phyloP scores from a whole-genome alignment of 2,797 vertebrate genomes.

The Pseudomugil gertrudae region DNA sequence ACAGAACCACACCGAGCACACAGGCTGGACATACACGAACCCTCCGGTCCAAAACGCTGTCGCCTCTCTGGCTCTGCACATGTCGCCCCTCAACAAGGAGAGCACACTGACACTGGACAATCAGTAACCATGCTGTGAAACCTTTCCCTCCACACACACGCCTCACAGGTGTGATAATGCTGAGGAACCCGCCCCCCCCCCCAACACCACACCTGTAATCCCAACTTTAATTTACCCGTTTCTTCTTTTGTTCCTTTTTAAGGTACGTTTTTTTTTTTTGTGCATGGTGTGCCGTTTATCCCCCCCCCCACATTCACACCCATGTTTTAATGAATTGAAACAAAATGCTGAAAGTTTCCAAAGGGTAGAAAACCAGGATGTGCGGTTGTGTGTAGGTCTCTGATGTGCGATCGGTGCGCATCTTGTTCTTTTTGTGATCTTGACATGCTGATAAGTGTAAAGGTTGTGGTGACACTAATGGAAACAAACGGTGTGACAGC shows the following conservation, averaged over 20 bases:
- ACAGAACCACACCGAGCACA: constrained; percentile 18
- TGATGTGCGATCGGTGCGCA: constrained; percentile 8
- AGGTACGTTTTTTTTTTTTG: constrained; percentile 21
- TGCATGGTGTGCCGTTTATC: constrained; percentile 56
- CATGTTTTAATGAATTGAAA: constrained; percentile 44
- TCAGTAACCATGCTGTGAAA: constrained; percentile 59
- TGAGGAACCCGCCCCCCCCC: constrained; percentile 27
- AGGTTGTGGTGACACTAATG: constrained; percentile 10
- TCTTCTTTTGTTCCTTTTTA: neutral
- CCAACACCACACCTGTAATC: neutral
- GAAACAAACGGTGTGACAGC: constrained; percentile 25
- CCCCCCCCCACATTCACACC: constrained; percentile 16
- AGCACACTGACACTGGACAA: constrained; percentile 59
- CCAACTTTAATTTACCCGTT: constrained; percentile 7
- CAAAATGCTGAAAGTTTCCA: constrained; percentile 65
- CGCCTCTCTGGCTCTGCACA: constrained; percentile 27
- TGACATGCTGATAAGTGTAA: constrained; percentile 31
- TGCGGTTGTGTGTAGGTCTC: constrained; percentile 1
- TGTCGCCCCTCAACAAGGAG: neutral
- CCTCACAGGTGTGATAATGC: constrained; percentile 23
- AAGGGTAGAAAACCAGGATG: constrained; percentile 38
- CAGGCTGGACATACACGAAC: neutral
- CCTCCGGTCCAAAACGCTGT: constrained; percentile 7
- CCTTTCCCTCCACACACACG: constrained; percentile 2
- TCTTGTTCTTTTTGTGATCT: constrained; percentile 15